Evolutionary conservation across 2,888 invertebrate species (phyloP).

Genomic region (Euplexia lucipara): DNA sequence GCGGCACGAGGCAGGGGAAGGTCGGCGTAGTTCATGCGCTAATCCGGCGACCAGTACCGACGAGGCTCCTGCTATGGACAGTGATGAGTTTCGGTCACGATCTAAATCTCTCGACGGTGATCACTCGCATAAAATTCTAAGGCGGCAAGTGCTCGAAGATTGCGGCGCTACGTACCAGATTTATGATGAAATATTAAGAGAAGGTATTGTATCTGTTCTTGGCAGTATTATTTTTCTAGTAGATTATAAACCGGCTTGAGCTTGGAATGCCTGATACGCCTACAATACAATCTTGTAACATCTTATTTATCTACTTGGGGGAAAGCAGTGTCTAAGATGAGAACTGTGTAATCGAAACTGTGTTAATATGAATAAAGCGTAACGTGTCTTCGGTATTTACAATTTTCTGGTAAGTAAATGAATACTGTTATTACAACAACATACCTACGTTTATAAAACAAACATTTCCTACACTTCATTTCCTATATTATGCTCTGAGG

Average conservation of each 20-base stretch:
- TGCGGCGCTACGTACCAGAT: slow-evolving; percentile 96
- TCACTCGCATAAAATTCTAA: slow-evolving; percentile 80
- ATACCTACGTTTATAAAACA: slow-evolving; percentile 60
- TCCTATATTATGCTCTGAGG: slow-evolving; percentile 59
- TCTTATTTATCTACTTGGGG: neutral
- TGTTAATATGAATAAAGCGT: slow-evolving; percentile 2
- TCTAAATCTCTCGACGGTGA: slow-evolving; percentile 95
- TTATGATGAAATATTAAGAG: slow-evolving; percentile 94
- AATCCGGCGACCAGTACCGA: slow-evolving; percentile 86
- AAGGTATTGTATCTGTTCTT: slow-evolving; percentile 76
- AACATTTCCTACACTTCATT: slow-evolving; percentile 62
- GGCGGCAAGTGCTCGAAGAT: slow-evolving; percentile 92
- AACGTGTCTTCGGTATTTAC: slow-evolving; percentile 46
- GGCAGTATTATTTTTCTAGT: slow-evolving; percentile 7
- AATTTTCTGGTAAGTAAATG: slow-evolving; percentile 35
- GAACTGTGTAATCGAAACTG: slow-evolving; percentile 4
- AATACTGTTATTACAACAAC: slow-evolving; percentile 35
- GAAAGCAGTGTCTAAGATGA: slow-evolving; percentile 9
- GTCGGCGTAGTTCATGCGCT: slow-evolving; percentile 83
- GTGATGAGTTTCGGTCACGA: slow-evolving; percentile 93
- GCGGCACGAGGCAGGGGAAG: slow-evolving; percentile 91
- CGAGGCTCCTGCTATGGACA: slow-evolving; percentile 84
- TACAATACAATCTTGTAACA: slow-evolving; percentile 15
- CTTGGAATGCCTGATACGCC: slow-evolving; percentile 5
- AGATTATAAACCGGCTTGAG: neutral